Base-by-base conservation (phyloP, 64 coral and sea anemone species). In the Porites lutea region DNA sequence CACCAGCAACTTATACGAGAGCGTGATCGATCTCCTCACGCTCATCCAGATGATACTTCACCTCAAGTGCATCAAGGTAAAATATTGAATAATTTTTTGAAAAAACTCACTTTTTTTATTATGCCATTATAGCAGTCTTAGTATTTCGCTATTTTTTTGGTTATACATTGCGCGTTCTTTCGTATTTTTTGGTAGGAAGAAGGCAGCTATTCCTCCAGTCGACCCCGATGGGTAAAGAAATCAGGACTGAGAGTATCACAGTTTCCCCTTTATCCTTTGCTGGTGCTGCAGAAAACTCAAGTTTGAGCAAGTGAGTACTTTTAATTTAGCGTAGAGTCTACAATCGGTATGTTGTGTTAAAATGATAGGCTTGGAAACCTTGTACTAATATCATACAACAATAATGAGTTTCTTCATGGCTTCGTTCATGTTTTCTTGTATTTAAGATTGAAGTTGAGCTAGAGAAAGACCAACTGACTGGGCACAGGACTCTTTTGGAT, bases 401-500 rank as follows among this genome's bases (percentile, higher is more conserved):
- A 37, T 37, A 37, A 37, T 37, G 27, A 37, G 27, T 37, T 37
- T 37, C 27, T 37, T 37, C 27, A 71, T 71, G 20, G 20, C 20
- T 71, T 71, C 67, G 67, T 71, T 71, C 64, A 71, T 71, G 18
- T 71, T 71, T 23, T 23, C 20, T 20, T 71, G 20, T 19, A 23
- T 71, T 71, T 23, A 71, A n/a, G 19, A 71, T 20, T 71, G 19
- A 71, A 71, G 67, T 71, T 23, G 67, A 71, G 20, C 67, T 71
- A 23, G 67, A 71, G 4, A 20, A 71, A 71, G 67, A 71, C 18
- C 19, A 71, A 71, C 67, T 23, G 20, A 71, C 67, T 23, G 67
- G 67, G 67, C 67, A 71, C 67, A 20, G 20, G 67, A 71, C 67
- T 71, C 67, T 71, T 23, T 23, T 71, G 67, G 67, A 71, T 71